These are phyloP conservation scores for Anthopleura sola DNA, from an alignment of 64 coral and sea anemone species.

Conservation along the genomic window DNA sequence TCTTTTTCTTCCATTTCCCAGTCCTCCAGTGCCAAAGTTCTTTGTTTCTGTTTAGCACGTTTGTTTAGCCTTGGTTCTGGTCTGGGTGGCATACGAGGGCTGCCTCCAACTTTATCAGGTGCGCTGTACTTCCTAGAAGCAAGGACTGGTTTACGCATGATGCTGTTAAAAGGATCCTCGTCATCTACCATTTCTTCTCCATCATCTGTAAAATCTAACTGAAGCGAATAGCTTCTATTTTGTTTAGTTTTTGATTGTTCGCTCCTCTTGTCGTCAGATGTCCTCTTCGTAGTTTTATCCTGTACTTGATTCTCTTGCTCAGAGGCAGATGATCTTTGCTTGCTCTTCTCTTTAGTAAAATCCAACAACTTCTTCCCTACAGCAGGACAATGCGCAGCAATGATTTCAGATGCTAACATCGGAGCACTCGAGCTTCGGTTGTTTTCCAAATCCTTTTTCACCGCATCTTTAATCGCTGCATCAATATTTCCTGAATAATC, in stretches of 20 bases:
- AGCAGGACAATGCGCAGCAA: background rate
- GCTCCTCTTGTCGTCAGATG: background rate
- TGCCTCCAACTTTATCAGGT: background rate
- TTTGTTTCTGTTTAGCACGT: slow-evolving; percentile 80
- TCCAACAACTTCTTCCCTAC: background rate
- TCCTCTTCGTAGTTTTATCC: slow-evolving; percentile 9
- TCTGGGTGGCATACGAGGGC: slow-evolving; percentile 20
- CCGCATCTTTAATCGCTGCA: background rate
- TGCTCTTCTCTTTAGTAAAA: slow-evolving; percentile 15
- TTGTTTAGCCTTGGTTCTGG: slow-evolving; percentile 39
- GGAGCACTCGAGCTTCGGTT: slow-evolving; percentile 16
- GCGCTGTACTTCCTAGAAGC: slow-evolving; percentile 32
- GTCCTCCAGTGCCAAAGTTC: slow-evolving; percentile 60
- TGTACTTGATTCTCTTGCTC: slow-evolving; percentile 13
- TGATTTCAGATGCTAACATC: slow-evolving; percentile 28
- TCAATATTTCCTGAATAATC: background rate
- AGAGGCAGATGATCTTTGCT: slow-evolving; percentile 36
- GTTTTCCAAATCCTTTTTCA: background rate
- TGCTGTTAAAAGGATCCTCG: slow-evolving; percentile 67
- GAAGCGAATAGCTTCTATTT: slow-evolving; percentile 51
- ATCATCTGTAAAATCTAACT: slow-evolving; percentile 87
- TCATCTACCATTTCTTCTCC: slow-evolving; percentile 39
- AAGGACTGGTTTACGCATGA: slow-evolving; percentile 61
- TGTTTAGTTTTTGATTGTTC: slow-evolving; percentile 19
- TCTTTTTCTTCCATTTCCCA: slow-evolving; percentile 68